Conservation (phyloP, 1,140 invertebrate species). For the Philotrypesis tridentata region DNA sequence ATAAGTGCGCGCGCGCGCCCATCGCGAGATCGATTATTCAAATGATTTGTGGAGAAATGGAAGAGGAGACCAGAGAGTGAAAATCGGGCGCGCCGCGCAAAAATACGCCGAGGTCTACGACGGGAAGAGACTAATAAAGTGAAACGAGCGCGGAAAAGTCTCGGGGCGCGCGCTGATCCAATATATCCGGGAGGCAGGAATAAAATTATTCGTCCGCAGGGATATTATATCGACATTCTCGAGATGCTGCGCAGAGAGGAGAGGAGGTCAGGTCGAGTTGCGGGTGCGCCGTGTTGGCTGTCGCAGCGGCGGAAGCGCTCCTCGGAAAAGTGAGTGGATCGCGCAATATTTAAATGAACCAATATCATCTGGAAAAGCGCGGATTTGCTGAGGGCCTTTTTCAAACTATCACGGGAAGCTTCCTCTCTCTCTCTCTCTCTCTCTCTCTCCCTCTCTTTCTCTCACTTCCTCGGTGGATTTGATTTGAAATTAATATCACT, state of each 20-base stretch:
- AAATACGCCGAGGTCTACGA: not conserved
- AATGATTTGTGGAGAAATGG: not conserved
- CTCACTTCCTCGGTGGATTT: too few species aligned
- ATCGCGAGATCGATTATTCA: not conserved
- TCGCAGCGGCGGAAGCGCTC: not conserved
- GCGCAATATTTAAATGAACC: slow-evolving; percentile 33
- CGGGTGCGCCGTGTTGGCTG: not conserved
- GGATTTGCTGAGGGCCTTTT: not conserved
- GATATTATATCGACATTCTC: slow-evolving; percentile 45
- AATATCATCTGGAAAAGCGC: slow-evolving; percentile 3
- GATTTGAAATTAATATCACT: slow-evolving; percentile 7
- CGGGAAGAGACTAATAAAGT: not conserved
- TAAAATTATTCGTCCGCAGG: slow-evolving; percentile 38
- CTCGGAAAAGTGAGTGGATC: not conserved
- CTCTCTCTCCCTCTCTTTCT: too few species aligned
- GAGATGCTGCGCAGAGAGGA: not conserved
- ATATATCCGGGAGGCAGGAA: slow-evolving; percentile 30
- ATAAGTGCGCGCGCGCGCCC: too few species aligned
- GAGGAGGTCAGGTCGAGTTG: not conserved
- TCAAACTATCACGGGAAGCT: not conserved
- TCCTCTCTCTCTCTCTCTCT: not conserved
- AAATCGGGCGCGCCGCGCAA: not conserved
- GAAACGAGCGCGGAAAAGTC: not conserved
- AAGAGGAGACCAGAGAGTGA: not conserved
- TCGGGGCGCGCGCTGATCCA: not conserved